These are phyloP conservation scores for Alfaro cultratus DNA, from an alignment of 2,797 vertebrate genomes.

Conservation along the genomic window DNA sequence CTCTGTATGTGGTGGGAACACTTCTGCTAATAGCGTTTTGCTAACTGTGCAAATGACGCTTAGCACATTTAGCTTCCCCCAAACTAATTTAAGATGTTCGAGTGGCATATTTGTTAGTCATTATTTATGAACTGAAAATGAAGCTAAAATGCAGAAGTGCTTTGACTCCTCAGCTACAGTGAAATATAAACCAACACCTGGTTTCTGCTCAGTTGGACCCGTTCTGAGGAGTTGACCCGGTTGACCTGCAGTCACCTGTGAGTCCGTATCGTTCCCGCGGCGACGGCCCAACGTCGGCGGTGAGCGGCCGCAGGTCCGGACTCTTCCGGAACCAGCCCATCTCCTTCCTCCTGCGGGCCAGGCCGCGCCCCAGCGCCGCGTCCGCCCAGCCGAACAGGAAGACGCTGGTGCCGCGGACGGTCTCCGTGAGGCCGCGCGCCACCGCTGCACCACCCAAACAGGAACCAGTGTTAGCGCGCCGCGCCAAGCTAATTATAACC, in stretches of 20 bases:
- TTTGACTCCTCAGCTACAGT: too few species aligned
- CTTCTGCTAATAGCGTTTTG: too few species aligned
- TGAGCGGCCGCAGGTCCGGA: constrained; percentile 54
- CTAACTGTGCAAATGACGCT: too few species aligned
- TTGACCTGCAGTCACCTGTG: constrained; percentile 75
- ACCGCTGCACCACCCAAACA: constrained; percentile 61
- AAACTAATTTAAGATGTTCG: too few species aligned
- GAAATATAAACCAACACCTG: too few species aligned
- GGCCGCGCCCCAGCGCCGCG: constrained; percentile 66
- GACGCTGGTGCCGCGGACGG: constrained; percentile 70
- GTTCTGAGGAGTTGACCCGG: background rate
- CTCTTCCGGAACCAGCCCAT: constrained; percentile 81
- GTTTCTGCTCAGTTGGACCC: background rate
- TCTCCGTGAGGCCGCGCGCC: constrained; percentile 71
- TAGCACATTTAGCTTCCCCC: too few species aligned
- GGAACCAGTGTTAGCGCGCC: too few species aligned
- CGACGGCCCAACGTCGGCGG: constrained; percentile 72
- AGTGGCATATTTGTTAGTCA: too few species aligned
- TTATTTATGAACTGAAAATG: too few species aligned
- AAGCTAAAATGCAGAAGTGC: too few species aligned
- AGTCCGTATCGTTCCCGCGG: constrained; percentile 73
- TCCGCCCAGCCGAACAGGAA: constrained; percentile 87
- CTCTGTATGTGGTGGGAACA: too few species aligned
- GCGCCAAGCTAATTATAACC: constrained; percentile 13
- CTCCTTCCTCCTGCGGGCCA: constrained; percentile 83